Base-by-base conservation (phyloP, 2,888 invertebrate genomes). In the Stramonita haemastoma region DNA sequence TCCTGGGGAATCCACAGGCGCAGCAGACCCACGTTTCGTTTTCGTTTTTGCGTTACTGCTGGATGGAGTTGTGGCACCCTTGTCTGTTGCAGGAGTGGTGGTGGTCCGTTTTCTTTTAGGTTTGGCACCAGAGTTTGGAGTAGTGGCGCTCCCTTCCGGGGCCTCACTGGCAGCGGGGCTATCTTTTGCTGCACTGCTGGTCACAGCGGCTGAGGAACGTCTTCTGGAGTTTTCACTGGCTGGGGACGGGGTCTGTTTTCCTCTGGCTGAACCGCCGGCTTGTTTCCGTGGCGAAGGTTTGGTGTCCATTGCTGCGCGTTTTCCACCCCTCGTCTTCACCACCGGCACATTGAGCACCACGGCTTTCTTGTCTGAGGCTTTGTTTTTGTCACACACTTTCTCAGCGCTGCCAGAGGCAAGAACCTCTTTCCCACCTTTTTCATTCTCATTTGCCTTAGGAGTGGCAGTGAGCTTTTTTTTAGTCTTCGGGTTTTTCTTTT, bases 301-400 rank as follows among this genome's bases (percentile, higher is more conserved):
- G 26, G 84, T n/a, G 17, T 1, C 26, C 11, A 26, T 11, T 26
- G 70, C 19, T 34, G 19, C 22, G 8, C 29, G 77, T 32, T 29
- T 32, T 4, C 11, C 57, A 19, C 87, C 56, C 19, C 87, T 73
- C 66, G 73, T 87, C 77, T 77, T n/a, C 36, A 77, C 34, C 36
- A 77, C 77, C 19, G 73, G 73, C 26, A 77, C 77, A 29, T 87
- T 87, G 77, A 77, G 46, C 77, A 77, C 77, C 13, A 77, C 56
- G 11, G 29, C 77, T n/a, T 36, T 46, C 15, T 46, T 73, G 26
- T 66, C 77, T n/a, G 46, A 19, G 0, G n/a, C 5, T 77, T 77
- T 79, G 32, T 29, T 34, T 13, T 8, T 46, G 46, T 46, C 46
- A 46, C 46, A 46, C 46, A 46, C 46, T 46, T 46, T 46, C 46